Evolutionary conservation across 2,113 vertebrate species (phyloP).

Genomic region (Rhynchomys soricoides): DNA sequence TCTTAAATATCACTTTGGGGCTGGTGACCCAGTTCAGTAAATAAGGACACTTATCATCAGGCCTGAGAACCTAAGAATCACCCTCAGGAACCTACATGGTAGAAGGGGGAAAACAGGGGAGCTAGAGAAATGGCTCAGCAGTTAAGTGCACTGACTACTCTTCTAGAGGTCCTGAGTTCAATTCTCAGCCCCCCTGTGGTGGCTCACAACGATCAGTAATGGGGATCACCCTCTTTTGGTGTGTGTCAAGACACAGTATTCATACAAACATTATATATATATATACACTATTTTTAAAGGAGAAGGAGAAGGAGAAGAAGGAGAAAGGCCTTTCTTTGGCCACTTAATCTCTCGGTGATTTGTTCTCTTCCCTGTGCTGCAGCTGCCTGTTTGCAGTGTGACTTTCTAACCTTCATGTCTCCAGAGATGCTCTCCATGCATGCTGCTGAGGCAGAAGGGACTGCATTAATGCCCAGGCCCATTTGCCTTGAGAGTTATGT

Average conservation of each 20-base stretch:
- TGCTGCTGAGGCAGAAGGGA: too few relatives aligned
- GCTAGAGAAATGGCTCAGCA: too few relatives aligned
- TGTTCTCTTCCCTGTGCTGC: background rate
- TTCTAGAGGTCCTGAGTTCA: too few relatives aligned
- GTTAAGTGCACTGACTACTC: too few relatives aligned
- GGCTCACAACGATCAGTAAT: too few relatives aligned
- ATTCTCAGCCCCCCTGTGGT: too few relatives aligned
- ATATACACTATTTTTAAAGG: too few relatives aligned
- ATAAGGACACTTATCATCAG: background rate
- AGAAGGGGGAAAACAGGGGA: background rate
- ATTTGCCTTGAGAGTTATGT: background rate
- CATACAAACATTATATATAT: too few relatives aligned
- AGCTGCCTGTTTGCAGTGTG: background rate
- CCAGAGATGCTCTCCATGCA: background rate
- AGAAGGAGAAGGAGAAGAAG: too few relatives aligned
- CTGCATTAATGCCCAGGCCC: background rate
- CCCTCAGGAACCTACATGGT: background rate
- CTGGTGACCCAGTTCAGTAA: background rate
- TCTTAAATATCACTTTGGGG: background rate
- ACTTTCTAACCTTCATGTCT: background rate
- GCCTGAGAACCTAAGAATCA: too few relatives aligned
- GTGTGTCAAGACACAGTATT: too few relatives aligned
- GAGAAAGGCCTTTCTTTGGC: background rate
- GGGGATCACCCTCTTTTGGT: too few relatives aligned
- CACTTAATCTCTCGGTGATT: background rate